Evolutionary conservation across 2,797 vertebrate genomes (phyloP), one percentile per base, ranked within the genome.

Genomic region (Siniperca obscura): DNA sequence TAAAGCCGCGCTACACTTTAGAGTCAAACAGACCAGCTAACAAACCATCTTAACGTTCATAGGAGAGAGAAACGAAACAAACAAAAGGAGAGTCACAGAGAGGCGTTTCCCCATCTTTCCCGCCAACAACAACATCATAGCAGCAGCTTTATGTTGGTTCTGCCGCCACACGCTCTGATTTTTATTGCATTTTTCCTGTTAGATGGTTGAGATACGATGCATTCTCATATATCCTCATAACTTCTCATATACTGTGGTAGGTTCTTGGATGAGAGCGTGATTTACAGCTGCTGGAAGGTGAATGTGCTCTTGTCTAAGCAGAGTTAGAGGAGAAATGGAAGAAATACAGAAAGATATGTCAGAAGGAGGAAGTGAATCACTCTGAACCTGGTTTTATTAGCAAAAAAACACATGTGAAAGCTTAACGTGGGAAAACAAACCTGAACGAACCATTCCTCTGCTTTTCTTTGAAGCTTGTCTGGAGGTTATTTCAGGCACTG

Each of bases 221-320:
- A 1, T 16, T 65, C 64, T 80, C 72, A 19, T 38, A 55, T 22
- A 55, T 66, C 64, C 70, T 74, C 61, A 50, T 62, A 70, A 44
- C 44, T 46, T 38, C 75, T 72, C 50, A 7, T 22, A 21, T 7
- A 10, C 38, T 17, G 44, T 3, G 27, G 17, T 13, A 7, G n/a
- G 42, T 16, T 77, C 11, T 74, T 72, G 80, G 84, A 83, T 56
- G 0, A 19, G 4, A 52, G 30, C 38, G 59, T 71, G 70, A 81
- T 83, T 78, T 83, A 81, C 42, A 52, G 48, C 70, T 68, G 61
- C 81, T n/a, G 61, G 59, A 40, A 64, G 74, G 65, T 61, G 44
- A 70, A 67, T 27, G 46, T 16, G 57, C 52, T 74, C 60, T 46
- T 57, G 61, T 50, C 13, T 19, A n/a, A 62, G 60, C 25, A 10